A percentile compares a stretch with the other conserved stretches of the same genome.
phyloP scores from a whole-genome alignment of 2,113 vertebrate genomes.

The Eptatretus burgeri region DNA sequence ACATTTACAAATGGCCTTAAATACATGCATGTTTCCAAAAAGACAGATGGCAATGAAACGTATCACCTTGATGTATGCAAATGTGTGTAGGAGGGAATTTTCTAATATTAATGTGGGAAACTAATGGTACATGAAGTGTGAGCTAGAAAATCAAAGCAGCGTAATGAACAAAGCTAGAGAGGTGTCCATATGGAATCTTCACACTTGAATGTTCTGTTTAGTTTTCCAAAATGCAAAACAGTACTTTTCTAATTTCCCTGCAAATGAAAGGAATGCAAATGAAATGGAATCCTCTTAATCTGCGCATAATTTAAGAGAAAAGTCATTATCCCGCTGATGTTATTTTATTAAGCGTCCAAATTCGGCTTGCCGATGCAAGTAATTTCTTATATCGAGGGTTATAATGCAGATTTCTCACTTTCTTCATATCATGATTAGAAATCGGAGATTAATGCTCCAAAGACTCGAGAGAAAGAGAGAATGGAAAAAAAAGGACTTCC shows the following conservation, averaged over 20 bases:
- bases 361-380: constrained; percentile 1
- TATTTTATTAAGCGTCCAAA: constrained; percentile 6
- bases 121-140: constrained; percentile 6
- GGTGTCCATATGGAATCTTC: constrained; percentile 7
- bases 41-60: neutral
- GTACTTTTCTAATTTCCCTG: constrained; percentile 6
- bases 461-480: no score
- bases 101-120: neutral
- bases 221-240: constrained; percentile 6
- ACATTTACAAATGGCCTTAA: no score
- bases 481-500: no score
- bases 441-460: no score
- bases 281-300: constrained; percentile 6
- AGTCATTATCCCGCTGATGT: constrained; percentile 4
- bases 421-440: no score
- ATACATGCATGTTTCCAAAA: no score
- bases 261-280: constrained; percentile 6
- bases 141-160: neutral
- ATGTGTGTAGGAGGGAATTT: constrained; percentile 4
- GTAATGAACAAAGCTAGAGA: neutral
- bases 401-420: constrained; percentile 1
- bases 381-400: constrained; percentile 4
- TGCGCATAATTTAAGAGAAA: constrained; percentile 5
- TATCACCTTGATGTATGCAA: constrained; percentile 4
- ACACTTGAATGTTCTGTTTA: constrained; percentile 5